Evolutionary conservation across 1,140 invertebrate species (phyloP).

Genomic region (Ridgeia piscesae): DNA sequence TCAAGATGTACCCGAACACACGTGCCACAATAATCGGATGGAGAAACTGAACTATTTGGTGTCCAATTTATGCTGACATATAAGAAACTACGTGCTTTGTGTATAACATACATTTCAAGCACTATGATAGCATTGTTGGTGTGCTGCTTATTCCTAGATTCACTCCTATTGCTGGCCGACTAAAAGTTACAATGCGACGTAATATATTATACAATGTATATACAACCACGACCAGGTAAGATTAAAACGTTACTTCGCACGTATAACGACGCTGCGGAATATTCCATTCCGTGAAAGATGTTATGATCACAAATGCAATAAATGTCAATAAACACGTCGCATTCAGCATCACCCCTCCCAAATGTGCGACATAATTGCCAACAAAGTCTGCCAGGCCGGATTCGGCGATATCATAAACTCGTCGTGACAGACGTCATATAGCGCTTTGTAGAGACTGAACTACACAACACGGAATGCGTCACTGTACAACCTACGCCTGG

Average conservation of each 20-base stretch:
- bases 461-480: background rate
- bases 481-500: background rate
- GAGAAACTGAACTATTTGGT: too few species aligned
- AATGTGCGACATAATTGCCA: constrained; percentile 5
- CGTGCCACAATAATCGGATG: too few species aligned
- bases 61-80: too few species aligned
- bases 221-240: background rate
- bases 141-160: too few species aligned
- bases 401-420: background rate
- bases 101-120: too few species aligned
- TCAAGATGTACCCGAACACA: too few species aligned
- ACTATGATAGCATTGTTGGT: too few species aligned
- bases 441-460: background rate
- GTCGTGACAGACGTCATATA: background rate
- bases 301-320: background rate
- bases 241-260: background rate
- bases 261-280: background rate
- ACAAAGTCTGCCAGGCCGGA: background rate
- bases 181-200: too few species aligned
- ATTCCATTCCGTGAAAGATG: background rate
- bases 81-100: too few species aligned
- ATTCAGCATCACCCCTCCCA: background rate
- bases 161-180: too few species aligned
- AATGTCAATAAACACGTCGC: background rate
- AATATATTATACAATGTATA: background rate